Percentiles rank a stretch among this genome's conserved stretches.
These are phyloP conservation scores for Stenoptilia bipunctidactyla DNA, from an alignment of 2,888 invertebrate species.

Conservation along the genomic window DNA sequence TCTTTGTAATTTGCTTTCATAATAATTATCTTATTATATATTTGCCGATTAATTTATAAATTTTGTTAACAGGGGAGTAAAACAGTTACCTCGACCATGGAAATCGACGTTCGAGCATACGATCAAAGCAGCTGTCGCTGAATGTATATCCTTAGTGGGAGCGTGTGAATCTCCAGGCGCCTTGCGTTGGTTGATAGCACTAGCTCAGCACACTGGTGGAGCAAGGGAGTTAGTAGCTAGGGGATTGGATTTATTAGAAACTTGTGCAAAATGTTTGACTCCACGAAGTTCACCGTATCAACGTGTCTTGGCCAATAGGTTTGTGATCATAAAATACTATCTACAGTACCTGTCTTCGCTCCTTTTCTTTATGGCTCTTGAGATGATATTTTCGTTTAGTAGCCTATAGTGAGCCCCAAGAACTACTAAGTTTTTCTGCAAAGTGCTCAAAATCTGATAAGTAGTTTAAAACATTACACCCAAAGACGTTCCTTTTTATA, in stretches of 20 bases:
- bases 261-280: conserved; percentile 47
- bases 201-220: conserved; percentile 55
- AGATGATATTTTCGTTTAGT: background rate
- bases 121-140: conserved; percentile 77
- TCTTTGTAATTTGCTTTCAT: too few species aligned
- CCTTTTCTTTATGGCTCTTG: background rate
- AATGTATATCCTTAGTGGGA: conserved; percentile 78
- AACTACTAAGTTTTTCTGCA: too few species aligned
- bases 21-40: background rate
- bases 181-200: conserved; percentile 83
- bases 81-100: conserved; percentile 74
- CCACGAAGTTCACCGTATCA: conserved; percentile 1
- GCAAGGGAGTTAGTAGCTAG: conserved; percentile 47
- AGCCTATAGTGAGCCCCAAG: too few species aligned
- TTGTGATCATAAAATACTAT: too few species aligned
- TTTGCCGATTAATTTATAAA: background rate
- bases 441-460: too few species aligned
- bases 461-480: too few species aligned
- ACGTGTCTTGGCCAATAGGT: background rate
- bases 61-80: conserved; percentile 73
- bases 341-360: background rate
- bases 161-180: conserved; percentile 85
- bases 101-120: conserved; percentile 75
- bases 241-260: conserved; percentile 76
- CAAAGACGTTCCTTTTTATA: too few species aligned